Conservation (phyloP, 1,140 invertebrate genomes). For the Tetramorium parvispinum region DNA sequence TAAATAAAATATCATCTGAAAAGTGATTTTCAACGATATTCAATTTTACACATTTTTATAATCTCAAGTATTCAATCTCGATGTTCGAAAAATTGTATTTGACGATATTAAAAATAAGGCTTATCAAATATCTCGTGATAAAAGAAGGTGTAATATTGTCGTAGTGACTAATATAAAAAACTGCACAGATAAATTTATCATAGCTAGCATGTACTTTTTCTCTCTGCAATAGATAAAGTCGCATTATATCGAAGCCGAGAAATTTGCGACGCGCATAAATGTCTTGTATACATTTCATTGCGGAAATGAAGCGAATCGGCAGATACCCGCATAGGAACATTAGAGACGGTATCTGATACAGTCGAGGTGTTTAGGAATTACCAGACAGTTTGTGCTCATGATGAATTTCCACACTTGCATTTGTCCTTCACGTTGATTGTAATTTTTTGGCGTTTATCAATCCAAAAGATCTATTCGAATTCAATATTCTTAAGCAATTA, state of each 20-base stretch:
- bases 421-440: not conserved
- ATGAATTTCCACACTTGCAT: conserved; percentile 43
- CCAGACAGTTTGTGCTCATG: conserved; percentile 56
- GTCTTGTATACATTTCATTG: conserved; percentile 15
- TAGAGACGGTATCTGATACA: conserved; percentile 74
- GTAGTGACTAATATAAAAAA: conserved; percentile 12
- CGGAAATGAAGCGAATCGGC: conserved; percentile 81
- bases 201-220: not conserved
- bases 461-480: not conserved
- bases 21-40: not conserved
- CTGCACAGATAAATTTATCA: conserved; percentile 10
- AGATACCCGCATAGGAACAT: conserved; percentile 77
- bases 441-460: conserved; percentile 6
- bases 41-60: not conserved
- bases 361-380: conserved; percentile 74
- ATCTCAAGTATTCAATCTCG: not conserved
- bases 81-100: not conserved
- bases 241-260: conserved; percentile 52
- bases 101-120: not conserved
- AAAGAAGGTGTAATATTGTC: not conserved
- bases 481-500: not conserved
- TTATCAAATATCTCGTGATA: not conserved
- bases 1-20: not conserved
- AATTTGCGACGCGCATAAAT: conserved; percentile 62
- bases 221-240: conserved; percentile 57